phyloP scores from a whole-genome alignment of 2,113 vertebrate genomes.

The Candoia aspera region DNA sequence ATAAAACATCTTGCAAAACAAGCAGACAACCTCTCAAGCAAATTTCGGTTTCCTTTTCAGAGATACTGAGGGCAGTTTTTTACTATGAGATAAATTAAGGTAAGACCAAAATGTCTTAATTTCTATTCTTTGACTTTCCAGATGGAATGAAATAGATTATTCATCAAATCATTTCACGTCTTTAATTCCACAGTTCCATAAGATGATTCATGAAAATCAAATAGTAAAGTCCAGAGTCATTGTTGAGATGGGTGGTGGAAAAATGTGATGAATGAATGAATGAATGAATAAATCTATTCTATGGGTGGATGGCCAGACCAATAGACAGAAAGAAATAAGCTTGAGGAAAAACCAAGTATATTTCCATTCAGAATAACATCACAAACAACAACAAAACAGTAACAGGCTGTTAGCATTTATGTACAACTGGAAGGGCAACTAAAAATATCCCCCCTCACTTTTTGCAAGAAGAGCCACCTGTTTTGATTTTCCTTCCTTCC shows the following conservation, averaged over 20 bases:
- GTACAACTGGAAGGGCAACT: background rate
- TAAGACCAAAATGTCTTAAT: slow-evolving; percentile 5
- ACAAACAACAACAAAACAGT: background rate
- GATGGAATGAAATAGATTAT: slow-evolving; percentile 4
- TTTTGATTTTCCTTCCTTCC: background rate
- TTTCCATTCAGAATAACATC: slow-evolving; percentile 3
- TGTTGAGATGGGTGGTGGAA: too few species aligned
- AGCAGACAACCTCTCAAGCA: background rate
- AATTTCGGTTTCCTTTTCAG: background rate
- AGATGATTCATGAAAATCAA: slow-evolving; percentile 15
- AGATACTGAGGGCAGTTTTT: background rate
- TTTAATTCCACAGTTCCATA: slow-evolving; percentile 19
- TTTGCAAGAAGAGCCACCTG: background rate
- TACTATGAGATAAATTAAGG: background rate
- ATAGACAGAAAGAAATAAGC: background rate
- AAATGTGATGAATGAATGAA: too few species aligned
- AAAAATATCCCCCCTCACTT: background rate
- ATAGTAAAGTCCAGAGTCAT: too few species aligned
- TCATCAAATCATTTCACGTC: slow-evolving; percentile 1
- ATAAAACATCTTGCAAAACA: background rate
- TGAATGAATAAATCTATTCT: too few species aligned
- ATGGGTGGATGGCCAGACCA: background rate
- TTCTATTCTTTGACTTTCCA: slow-evolving; percentile 18
- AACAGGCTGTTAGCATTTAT: background rate
- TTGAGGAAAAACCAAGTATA: background rate